Conservation (phyloP, 2,113 vertebrate species). For the Megalops atlanticus region DNA sequence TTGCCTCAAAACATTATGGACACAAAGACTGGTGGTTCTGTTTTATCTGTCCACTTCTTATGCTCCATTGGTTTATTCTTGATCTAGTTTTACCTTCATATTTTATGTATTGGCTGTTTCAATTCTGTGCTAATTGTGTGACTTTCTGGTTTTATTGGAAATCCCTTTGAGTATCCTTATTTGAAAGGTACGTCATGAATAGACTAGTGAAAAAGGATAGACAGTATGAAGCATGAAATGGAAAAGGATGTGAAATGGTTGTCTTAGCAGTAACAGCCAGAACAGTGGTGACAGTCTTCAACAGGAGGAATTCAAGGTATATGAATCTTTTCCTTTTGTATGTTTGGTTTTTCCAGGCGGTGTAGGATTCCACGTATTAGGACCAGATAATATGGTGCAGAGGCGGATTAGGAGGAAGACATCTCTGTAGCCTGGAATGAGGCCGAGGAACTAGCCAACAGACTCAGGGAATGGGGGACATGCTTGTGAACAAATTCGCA, state of each 20-base stretch:
- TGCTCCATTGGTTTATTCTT: too few species aligned
- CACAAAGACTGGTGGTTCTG: too few species aligned
- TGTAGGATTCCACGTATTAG: not conserved
- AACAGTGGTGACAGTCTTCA: not conserved
- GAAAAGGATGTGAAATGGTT: not conserved
- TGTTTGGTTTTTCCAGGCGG: not conserved
- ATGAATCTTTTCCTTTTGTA: slow-evolving; percentile 17
- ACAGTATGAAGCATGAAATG: not conserved
- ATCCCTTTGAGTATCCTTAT: too few species aligned
- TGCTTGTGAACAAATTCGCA: not conserved
- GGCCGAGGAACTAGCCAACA: slow-evolving; percentile 31
- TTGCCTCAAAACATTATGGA: too few species aligned
- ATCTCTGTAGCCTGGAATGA: not conserved
- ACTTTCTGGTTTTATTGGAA: too few species aligned
- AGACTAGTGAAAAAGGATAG: not conserved
- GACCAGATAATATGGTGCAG: not conserved
- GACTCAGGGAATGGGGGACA: slow-evolving; percentile 26
- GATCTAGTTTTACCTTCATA: too few species aligned
- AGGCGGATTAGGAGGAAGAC: not conserved
- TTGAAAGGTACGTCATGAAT: too few species aligned
- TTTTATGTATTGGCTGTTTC: too few species aligned
- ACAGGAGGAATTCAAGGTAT: not conserved
- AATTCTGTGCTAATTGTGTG: too few species aligned
- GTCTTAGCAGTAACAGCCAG: not conserved
- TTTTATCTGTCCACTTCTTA: too few species aligned